These are phyloP conservation scores for Aurelia aurita DNA, from an alignment of 30 jellyfish, hydroid and myxozoan genomes.

Conservation along the genomic window DNA sequence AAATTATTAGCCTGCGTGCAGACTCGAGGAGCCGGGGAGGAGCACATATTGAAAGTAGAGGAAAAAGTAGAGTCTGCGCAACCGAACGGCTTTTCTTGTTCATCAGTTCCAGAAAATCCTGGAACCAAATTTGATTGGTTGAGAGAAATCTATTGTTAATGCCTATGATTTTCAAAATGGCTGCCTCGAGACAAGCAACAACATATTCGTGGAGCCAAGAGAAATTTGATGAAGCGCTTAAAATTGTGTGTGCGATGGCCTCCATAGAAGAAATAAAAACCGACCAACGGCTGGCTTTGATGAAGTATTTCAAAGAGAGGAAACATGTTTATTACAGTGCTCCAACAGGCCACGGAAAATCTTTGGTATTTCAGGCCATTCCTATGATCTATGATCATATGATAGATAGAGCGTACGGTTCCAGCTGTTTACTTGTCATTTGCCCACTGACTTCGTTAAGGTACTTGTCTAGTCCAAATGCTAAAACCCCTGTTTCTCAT, in stretches of 20 bases:
- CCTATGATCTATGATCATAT: conserved; percentile 1
- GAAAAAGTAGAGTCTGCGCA: too few species aligned
- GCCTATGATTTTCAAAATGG: background rate
- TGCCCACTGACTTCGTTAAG: conserved; percentile 15
- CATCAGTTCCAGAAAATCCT: background rate
- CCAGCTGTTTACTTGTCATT: conserved; percentile 7
- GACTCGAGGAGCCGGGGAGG: background rate
- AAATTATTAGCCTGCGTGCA: conserved; percentile 3
- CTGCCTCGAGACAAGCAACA: background rate
- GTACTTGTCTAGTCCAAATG: too few species aligned
- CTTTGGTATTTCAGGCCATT: conserved; percentile 24
- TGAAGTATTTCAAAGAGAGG: background rate
- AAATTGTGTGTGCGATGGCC: background rate
- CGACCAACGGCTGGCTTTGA: background rate
- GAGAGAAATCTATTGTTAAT: background rate
- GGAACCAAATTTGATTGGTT: background rate
- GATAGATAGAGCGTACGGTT: background rate
- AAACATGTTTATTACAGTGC: background rate
- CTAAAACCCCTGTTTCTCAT: too few species aligned
- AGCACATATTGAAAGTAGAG: too few species aligned
- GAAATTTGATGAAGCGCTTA: background rate
- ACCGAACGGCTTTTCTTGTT: too few species aligned
- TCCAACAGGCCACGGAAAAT: conserved; percentile 38
- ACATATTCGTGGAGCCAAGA: conserved; percentile 1
- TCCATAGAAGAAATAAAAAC: background rate